Conservation (phyloP, 1,140 invertebrate species). For the Zaprionus nigranus region DNA sequence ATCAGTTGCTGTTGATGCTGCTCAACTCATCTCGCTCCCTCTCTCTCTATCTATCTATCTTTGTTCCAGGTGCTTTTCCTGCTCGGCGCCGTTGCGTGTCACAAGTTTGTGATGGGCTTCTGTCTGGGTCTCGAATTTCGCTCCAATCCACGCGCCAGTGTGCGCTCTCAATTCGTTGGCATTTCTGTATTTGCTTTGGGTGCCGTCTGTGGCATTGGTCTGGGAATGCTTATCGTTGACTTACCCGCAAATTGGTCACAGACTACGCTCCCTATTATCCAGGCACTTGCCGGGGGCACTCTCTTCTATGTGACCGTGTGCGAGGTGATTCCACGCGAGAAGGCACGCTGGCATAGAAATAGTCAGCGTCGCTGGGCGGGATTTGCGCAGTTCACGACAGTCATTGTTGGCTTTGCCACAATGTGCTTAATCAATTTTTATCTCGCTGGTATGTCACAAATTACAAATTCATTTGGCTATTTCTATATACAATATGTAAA, state of each 20-base stretch:
- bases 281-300: slow-evolving; percentile 94
- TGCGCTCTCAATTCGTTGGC: slow-evolving; percentile 86
- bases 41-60: slow-evolving; percentile 14
- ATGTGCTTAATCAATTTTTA: slow-evolving; percentile 87
- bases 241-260: slow-evolving; percentile 84
- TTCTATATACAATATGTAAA: slow-evolving; percentile 1
- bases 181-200: slow-evolving; percentile 88
- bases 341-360: slow-evolving; percentile 88
- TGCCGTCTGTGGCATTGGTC: slow-evolving; percentile 88
- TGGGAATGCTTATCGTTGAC: slow-evolving; percentile 87
- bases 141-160: slow-evolving; percentile 83
- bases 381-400: slow-evolving; percentile 86
- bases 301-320: slow-evolving; percentile 96
- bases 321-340: slow-evolving; percentile 94
- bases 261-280: slow-evolving; percentile 86
- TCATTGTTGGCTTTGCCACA: slow-evolving; percentile 86
- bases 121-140: slow-evolving; percentile 90
- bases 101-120: slow-evolving; percentile 92
- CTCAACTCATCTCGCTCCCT: slow-evolving; percentile 11
- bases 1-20: slow-evolving; percentile 50
- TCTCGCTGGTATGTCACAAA: slow-evolving; percentile 78
- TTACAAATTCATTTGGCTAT: background rate
- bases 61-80: slow-evolving; percentile 87
- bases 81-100: slow-evolving; percentile 89
- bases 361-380: slow-evolving; percentile 85